Conservation (phyloP, 2,888 invertebrate species). For the Phanerotoma sp. region DNA sequence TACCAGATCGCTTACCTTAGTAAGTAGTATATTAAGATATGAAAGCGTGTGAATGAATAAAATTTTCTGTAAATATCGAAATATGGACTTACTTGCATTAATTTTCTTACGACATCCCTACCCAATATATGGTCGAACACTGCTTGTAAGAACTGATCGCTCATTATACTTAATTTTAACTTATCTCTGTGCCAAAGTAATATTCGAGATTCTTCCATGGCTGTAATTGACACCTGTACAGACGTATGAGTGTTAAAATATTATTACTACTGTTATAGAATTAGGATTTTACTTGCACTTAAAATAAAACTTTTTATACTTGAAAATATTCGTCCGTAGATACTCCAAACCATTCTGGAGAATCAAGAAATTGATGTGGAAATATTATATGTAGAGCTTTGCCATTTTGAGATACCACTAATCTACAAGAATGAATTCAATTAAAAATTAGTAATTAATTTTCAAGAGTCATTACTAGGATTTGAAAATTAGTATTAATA, state of each 20-base stretch:
- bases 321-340: slow-evolving; percentile 85
- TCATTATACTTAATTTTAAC: slow-evolving; percentile 80
- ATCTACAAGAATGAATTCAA: slow-evolving; percentile 59
- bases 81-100: slow-evolving; percentile 79
- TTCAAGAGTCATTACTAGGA: too few species aligned
- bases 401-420: slow-evolving; percentile 83
- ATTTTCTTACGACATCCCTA: slow-evolving; percentile 81
- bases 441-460: neutral
- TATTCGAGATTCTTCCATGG: slow-evolving; percentile 82
- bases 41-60: too few species aligned
- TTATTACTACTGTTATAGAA: too few species aligned
- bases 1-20: too few species aligned
- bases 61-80: too few species aligned
- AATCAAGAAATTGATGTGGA: slow-evolving; percentile 85
- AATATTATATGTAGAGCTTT: slow-evolving; percentile 82
- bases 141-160: slow-evolving; percentile 78
- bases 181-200: slow-evolving; percentile 85
- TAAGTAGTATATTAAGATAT: too few species aligned
- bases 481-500: too few species aligned
- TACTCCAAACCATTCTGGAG: slow-evolving; percentile 88
- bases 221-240: slow-evolving; percentile 78
- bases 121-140: slow-evolving; percentile 86
- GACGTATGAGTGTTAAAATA: neutral
- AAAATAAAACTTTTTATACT: slow-evolving; percentile 59
- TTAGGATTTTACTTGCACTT: too few species aligned